A percentile compares a stretch with the other conserved stretches of the same genome.
These are phyloP conservation scores for Trypoxylus dichotomus DNA, from an alignment of 1,140 invertebrate genomes.

Conservation along the genomic window DNA sequence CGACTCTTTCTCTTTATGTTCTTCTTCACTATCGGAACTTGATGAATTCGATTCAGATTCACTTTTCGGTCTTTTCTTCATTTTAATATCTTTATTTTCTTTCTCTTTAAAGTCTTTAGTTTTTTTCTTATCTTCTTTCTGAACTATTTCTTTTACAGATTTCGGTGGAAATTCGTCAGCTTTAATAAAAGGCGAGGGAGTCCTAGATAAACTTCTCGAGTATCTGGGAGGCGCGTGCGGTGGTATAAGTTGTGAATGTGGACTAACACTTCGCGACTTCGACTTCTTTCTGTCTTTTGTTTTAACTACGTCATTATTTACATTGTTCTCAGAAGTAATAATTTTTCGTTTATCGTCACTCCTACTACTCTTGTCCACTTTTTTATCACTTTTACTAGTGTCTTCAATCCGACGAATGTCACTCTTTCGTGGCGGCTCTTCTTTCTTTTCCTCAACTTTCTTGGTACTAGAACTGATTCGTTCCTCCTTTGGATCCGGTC, in stretches of 20 bases:
- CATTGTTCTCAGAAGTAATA: conserved; percentile 34
- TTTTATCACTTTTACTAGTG: conserved; percentile 29
- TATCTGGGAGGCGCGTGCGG: conserved; percentile 54
- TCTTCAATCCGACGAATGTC: conserved; percentile 27
- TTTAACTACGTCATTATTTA: conserved; percentile 34
- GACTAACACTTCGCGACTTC: conserved; percentile 50
- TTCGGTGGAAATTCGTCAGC: conserved; percentile 69
- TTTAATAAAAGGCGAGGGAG: conserved; percentile 78
- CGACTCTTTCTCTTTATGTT: conserved; percentile 55
- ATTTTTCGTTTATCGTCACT: conserved; percentile 39
- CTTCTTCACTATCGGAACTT: conserved; percentile 59
- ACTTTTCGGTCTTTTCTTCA: conserved; percentile 47
- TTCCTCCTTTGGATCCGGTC: conserved; percentile 31
- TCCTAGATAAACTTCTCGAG: conserved; percentile 73
- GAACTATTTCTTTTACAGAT: conserved; percentile 55
- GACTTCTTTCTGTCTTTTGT: conserved; percentile 43
- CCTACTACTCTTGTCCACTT: conserved; percentile 31
- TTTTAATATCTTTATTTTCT: conserved; percentile 51
- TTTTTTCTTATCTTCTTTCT: conserved; percentile 50
- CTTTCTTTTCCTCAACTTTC: conserved; percentile 44
- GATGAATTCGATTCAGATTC: conserved; percentile 48
- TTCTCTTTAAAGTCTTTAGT: conserved; percentile 52
- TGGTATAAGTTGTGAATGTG: conserved; percentile 46
- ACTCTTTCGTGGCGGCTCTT: conserved; percentile 40
- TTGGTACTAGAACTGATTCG: conserved; percentile 30